phyloP scores from a whole-genome alignment of 2,888 invertebrate species.

The Campoplex capitator region DNA sequence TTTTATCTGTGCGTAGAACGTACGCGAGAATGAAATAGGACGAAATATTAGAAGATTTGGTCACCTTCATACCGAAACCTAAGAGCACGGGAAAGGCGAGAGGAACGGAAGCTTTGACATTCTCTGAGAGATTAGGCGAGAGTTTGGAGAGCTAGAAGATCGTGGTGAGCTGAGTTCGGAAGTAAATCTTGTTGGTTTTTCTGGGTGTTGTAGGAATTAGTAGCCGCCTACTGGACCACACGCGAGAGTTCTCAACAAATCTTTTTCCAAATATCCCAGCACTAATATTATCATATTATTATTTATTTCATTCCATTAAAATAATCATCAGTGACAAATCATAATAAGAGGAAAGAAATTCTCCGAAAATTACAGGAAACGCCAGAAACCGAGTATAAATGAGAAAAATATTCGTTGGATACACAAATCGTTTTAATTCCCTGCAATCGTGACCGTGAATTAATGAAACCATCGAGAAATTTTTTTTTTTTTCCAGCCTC shows the following conservation, averaged over 20 bases:
- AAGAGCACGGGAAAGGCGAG: slow-evolving; percentile 15
- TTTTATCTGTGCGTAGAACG: neutral
- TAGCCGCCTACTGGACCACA: slow-evolving; percentile 48
- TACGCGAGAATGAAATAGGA: neutral
- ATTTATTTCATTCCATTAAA: no score
- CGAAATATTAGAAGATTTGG: neutral
- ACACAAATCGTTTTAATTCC: neutral
- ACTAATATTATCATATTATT: neutral
- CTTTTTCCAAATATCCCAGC: neutral
- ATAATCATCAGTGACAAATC: neutral
- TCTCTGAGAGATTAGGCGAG: slow-evolving; percentile 53
- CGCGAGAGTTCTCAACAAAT: slow-evolving; percentile 30
- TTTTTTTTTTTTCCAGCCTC: neutral
- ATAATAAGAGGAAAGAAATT: neutral
- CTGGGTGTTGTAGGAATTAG: slow-evolving; percentile 43
- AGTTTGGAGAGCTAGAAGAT: neutral
- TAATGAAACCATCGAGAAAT: neutral
- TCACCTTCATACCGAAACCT: neutral
- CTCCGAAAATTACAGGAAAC: neutral
- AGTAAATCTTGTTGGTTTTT: slow-evolving; percentile 45
- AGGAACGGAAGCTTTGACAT: slow-evolving; percentile 64
- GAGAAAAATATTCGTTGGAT: neutral
- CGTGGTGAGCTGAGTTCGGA: slow-evolving; percentile 13
- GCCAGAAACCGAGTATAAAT: neutral
- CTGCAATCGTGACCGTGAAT: neutral